These are phyloP conservation scores for Antennarius maculatus DNA, from an alignment of 2,797 vertebrate species.

Conservation along the genomic window DNA sequence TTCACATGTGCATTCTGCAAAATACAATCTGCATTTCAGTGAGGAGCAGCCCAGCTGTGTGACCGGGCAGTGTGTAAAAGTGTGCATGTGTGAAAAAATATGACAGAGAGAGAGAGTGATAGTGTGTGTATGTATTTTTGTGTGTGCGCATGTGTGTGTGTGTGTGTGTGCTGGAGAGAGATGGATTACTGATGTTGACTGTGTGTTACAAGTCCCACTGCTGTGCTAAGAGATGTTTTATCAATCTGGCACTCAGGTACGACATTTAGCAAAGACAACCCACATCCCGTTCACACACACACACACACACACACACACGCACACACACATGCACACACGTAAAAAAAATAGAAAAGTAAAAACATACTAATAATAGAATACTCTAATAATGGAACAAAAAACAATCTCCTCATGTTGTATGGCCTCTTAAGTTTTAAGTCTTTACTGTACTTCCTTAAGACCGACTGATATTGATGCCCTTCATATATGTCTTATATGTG, in stretches of 20 bases:
- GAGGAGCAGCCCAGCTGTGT: conserved; percentile 16
- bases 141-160: conserved; percentile 20
- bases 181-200: conserved; percentile 59
- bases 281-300: conserved; percentile 44
- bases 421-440: too few relatives aligned
- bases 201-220: conserved; percentile 57
- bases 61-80: conserved; percentile 10
- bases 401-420: too few relatives aligned
- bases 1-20: conserved; percentile 36
- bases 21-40: conserved; percentile 29
- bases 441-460: too few relatives aligned
- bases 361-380: too few relatives aligned
- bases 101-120: not conserved
- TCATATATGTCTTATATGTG: too few relatives aligned
- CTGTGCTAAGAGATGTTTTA: conserved; percentile 74
- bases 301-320: not conserved
- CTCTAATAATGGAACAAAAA: too few relatives aligned
- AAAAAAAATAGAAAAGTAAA: too few relatives aligned
- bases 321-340: too few relatives aligned
- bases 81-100: conserved; percentile 33
- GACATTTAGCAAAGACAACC: conserved; percentile 57
- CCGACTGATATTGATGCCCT: too few relatives aligned
- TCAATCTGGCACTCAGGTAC: conserved; percentile 58
- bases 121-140: conserved; percentile 15
- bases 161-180: conserved; percentile 36